Evolutionary conservation across 2,888 invertebrate genomes (phyloP).

Genomic region (Cataglyphis altisquamis): DNA sequence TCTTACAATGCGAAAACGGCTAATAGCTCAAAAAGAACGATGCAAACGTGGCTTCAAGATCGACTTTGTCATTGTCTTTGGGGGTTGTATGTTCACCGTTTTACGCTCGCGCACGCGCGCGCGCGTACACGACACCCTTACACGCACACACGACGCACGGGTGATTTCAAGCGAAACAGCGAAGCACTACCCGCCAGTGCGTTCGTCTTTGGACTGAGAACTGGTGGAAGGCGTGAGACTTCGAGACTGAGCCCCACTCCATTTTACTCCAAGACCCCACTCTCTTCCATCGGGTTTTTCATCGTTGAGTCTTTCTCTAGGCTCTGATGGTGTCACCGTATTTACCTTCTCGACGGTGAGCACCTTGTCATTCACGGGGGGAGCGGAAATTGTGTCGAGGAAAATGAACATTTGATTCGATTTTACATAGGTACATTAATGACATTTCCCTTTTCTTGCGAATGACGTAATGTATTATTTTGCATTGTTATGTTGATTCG

Average conservation of each 20-base stretch:
- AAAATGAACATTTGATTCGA: slow-evolving; percentile 61
- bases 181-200: slow-evolving; percentile 63
- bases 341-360: slow-evolving; percentile 56
- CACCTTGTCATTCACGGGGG: slow-evolving; percentile 60
- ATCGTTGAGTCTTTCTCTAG: slow-evolving; percentile 66
- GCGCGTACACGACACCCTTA: slow-evolving; percentile 14
- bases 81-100: neutral
- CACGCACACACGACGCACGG: slow-evolving; percentile 41
- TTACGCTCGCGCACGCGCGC: slow-evolving; percentile 2
- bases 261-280: slow-evolving; percentile 62
- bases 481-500: neutral
- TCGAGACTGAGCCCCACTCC: slow-evolving; percentile 66
- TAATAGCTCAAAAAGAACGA: neutral
- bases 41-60: neutral
- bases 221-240: slow-evolving; percentile 75
- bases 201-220: slow-evolving; percentile 83
- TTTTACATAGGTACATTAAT: slow-evolving; percentile 67
- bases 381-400: slow-evolving; percentile 66
- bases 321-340: slow-evolving; percentile 61
- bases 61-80: slow-evolving; percentile 2
- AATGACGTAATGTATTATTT: slow-evolving; percentile 61
- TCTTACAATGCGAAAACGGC: neutral
- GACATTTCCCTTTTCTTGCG: slow-evolving; percentile 41
- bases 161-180: slow-evolving; percentile 49
- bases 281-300: slow-evolving; percentile 61